These are phyloP conservation scores for Dipodomys ordii DNA, from an alignment of 2,113 vertebrate species.

Conservation along the genomic window DNA sequence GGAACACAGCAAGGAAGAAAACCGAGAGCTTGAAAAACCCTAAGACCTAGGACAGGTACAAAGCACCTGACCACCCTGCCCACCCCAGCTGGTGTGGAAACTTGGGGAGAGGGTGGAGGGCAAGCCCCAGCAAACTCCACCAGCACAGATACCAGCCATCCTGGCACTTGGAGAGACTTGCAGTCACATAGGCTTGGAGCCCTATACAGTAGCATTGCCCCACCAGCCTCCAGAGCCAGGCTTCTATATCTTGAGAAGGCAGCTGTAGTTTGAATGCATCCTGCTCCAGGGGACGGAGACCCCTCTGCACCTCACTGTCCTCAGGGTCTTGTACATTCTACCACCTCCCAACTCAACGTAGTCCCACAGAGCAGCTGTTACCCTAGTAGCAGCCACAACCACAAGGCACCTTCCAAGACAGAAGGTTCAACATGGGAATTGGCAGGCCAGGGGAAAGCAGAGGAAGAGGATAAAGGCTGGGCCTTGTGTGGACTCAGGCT, in stretches of 20 bases:
- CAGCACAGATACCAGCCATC: not conserved
- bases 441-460: too few species aligned
- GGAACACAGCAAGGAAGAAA: not conserved
- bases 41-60: not conserved
- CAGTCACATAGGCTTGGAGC: not conserved
- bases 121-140: not conserved
- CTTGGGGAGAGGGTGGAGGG: not conserved
- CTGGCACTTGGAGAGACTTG: not conserved
- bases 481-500: not conserved
- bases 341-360: not conserved
- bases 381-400: not conserved
- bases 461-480: not conserved
- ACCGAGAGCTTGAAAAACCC: not conserved
- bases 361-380: not conserved
- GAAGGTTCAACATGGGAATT: too few species aligned
- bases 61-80: not conserved
- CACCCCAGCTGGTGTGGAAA: not conserved
- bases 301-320: too few species aligned
- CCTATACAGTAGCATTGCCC: not conserved
- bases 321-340: not conserved
- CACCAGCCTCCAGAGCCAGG: too few species aligned
- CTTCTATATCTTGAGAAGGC: not conserved
- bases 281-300: not conserved
- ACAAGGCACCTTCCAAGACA: not conserved
- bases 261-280: not conserved